Evolutionary conservation across 2,888 invertebrate species (phyloP).

Genomic region (Morinoia aosen): DNA sequence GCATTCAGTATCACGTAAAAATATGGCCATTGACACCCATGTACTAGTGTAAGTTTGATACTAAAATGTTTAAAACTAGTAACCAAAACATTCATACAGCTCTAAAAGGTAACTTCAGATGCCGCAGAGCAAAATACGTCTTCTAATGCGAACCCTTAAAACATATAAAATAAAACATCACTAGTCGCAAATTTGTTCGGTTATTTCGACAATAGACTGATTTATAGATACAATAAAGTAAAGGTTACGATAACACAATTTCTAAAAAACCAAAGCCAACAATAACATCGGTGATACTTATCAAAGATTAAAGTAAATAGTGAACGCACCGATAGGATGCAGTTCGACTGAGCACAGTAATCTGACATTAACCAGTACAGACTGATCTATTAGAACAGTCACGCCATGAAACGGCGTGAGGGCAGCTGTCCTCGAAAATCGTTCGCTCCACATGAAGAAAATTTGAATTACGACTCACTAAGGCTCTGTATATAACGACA

Average conservation of each 20-base stretch:
- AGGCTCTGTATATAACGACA: conserved; percentile 35
- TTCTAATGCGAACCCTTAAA: background rate
- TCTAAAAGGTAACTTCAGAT: background rate
- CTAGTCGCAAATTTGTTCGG: background rate
- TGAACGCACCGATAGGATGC: conserved; percentile 11
- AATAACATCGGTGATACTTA: background rate
- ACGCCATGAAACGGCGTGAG: background rate
- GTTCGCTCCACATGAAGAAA: background rate
- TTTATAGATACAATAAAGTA: background rate
- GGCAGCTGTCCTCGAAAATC: background rate
- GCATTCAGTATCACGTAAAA: background rate
- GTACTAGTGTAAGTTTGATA: background rate
- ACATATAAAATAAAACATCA: background rate
- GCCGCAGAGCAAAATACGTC: background rate
- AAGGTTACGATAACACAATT: background rate
- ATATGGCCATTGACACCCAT: conserved; percentile 23
- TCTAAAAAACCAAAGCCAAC: background rate
- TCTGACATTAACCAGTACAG: background rate
- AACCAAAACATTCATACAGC: background rate
- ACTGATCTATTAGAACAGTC: background rate
- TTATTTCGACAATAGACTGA: background rate
- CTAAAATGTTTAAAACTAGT: background rate
- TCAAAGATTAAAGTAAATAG: background rate
- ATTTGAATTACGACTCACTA: conserved; percentile 24
- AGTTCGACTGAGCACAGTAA: background rate